Conservation (phyloP, 2,888 invertebrate genomes). For the Trissoscelio sp. region DNA sequence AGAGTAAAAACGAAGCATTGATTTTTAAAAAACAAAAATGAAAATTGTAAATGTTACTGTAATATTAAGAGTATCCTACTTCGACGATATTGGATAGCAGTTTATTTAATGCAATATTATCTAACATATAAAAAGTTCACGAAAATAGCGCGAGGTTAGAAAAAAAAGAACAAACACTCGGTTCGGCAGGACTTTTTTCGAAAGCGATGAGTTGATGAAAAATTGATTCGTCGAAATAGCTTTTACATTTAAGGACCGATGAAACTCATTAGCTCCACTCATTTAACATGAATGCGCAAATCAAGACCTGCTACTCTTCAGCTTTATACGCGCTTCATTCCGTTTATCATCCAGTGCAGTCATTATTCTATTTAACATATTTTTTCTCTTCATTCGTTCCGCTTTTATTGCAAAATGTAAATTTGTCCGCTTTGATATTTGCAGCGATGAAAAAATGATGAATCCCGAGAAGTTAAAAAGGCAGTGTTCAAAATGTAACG, state of each 20-base stretch:
- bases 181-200: too few relatives aligned
- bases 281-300: constrained; percentile 23
- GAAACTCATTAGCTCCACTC: constrained; percentile 1
- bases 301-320: constrained; percentile 13
- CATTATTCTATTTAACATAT: neutral
- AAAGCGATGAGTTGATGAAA: neutral
- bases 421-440: constrained; percentile 4
- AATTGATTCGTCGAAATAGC: constrained; percentile 26
- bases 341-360: neutral
- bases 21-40: too few relatives aligned
- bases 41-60: too few relatives aligned
- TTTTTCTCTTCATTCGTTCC: neutral
- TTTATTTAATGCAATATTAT: too few relatives aligned
- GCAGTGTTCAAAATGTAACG: neutral
- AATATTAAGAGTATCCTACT: too few relatives aligned
- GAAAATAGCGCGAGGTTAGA: neutral
- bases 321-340: constrained; percentile 6
- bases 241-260: constrained; percentile 25
- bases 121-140: neutral
- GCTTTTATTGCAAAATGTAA: neutral
- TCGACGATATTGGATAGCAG: too few relatives aligned
- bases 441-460: neutral
- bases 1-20: too few relatives aligned
- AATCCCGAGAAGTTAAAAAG: neutral
- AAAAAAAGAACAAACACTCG: neutral